Conservation (phyloP, 2,797 vertebrate species). For the Enteromius paludinosus region DNA sequence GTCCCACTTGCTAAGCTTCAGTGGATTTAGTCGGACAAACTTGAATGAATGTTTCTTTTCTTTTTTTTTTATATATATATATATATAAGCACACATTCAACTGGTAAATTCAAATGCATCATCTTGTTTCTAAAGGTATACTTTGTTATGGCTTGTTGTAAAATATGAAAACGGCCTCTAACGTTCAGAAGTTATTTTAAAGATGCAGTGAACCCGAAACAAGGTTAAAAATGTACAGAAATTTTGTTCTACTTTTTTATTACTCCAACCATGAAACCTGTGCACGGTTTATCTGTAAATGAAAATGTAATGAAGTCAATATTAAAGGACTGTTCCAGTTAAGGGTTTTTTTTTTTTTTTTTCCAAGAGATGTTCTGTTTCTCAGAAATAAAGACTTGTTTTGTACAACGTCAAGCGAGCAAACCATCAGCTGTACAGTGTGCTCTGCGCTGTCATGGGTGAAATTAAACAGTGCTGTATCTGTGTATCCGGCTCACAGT, state of each 20-base stretch:
- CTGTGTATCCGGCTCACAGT: neutral
- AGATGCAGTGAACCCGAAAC: conserved; percentile 13
- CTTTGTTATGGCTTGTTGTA: conserved; percentile 22
- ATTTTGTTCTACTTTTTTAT: conserved; percentile 36
- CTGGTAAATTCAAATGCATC: conserved; percentile 19
- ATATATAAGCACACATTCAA: neutral
- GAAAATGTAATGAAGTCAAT: neutral
- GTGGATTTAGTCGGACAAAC: neutral
- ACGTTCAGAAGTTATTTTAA: conserved; percentile 1
- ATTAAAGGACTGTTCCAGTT: conserved; percentile 5
- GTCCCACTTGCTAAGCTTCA: conserved; percentile 9
- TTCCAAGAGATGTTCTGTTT: neutral
- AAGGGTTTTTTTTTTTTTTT: neutral
- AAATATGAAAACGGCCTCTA: conserved; percentile 5
- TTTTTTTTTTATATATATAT: neutral
- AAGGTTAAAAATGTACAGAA: conserved; percentile 45
- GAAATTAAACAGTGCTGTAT: neutral
- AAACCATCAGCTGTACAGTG: neutral
- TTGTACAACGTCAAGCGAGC: neutral
- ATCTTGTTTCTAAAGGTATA: conserved; percentile 25
- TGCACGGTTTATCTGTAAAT: conserved; percentile 30
- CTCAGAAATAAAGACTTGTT: neutral
- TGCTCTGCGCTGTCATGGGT: neutral
- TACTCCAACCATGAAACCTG: neutral
- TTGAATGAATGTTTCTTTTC: conserved; percentile 27